phyloP scores from a whole-genome alignment of 2,113 vertebrate species.

The Catharus bicknelli region DNA sequence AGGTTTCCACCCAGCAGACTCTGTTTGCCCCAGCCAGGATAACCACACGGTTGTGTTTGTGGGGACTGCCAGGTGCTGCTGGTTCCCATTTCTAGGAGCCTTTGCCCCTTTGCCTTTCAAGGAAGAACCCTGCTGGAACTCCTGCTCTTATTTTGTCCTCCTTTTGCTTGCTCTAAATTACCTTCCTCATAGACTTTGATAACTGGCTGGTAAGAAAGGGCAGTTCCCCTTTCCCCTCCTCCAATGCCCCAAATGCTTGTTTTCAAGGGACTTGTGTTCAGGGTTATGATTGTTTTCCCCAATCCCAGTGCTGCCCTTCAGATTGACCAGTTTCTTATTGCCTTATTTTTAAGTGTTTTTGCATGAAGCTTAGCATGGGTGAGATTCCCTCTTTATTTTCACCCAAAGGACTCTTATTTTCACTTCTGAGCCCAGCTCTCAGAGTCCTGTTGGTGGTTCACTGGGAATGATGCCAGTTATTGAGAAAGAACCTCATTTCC shows the following conservation, averaged over 20 bases:
- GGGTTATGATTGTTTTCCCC: neutral
- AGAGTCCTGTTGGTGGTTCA: neutral
- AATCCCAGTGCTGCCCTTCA: neutral
- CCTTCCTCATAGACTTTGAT: neutral
- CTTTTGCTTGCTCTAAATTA: neutral
- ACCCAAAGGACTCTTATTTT: neutral
- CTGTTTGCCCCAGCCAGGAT: neutral
- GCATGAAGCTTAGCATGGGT: neutral
- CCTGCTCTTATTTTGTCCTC: neutral
- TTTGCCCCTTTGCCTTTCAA: neutral
- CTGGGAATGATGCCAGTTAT: constrained; percentile 1
- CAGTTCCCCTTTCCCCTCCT: neutral
- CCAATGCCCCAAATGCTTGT: neutral
- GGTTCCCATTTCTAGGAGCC: accelerated
- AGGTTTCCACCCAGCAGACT: neutral
- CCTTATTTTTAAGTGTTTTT: neutral
- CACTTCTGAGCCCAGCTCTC: neutral
- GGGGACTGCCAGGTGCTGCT: neutral
- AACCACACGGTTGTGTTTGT: accelerated
- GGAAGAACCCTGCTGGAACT: neutral
- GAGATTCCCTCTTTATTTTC: neutral
- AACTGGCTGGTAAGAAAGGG: neutral
- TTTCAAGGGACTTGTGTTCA: neutral
- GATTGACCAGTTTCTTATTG: neutral
- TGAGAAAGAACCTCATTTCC: constrained; percentile 46